Evolutionary conservation across 2,797 vertebrate genomes (phyloP), one percentile per base, ranked within the genome.

Genomic region (Eulemur mongoz): DNA sequence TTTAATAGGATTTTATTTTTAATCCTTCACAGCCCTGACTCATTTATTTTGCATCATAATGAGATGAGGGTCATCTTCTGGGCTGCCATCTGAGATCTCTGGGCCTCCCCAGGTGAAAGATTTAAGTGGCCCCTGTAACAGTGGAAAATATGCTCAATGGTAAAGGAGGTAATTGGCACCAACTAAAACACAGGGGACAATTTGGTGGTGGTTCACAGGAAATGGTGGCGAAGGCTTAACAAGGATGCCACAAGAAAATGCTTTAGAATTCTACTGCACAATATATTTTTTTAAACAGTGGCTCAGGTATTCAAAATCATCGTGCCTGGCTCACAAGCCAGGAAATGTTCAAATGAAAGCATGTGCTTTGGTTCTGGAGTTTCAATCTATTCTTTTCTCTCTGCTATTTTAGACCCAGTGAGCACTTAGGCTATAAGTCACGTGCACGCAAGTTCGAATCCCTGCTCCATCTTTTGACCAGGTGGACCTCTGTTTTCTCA

Each of bases 1-100:
- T 94, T 93, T 85, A 96, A 35, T 50, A 84, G 38, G 63, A 78
- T 76, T 83, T 90, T 97, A 38, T 78, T 93, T 85, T 97, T 93
- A 94, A 97, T 69, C 10, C 5, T 17, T 2, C 65, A 61, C 8
- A 61, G 20, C 13, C 15, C 0, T 2, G 11, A 2, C 63, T 96
- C 61, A 35, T 94, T 98, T 97, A 91, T 97, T 75, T 90, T 95
- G 13, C 89, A 93, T 73, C 6, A 11, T 92, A 91, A 96, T 96
- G 78, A 93, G 73, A 93, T 87, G 35, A 83, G 35, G 25, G 25
- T 87, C 90, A 93, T 95, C 4, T 95, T 85, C 23, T 70, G 17
- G 40, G 3, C 91, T 70, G 89, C 94, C 89, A 84, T 5, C 3
- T 67, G 69, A 96, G 52, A 59, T 73, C 70, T 90, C 59, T 50